Conservation (phyloP, 2,113 vertebrate species). For the Lepidothrix coronata region DNA sequence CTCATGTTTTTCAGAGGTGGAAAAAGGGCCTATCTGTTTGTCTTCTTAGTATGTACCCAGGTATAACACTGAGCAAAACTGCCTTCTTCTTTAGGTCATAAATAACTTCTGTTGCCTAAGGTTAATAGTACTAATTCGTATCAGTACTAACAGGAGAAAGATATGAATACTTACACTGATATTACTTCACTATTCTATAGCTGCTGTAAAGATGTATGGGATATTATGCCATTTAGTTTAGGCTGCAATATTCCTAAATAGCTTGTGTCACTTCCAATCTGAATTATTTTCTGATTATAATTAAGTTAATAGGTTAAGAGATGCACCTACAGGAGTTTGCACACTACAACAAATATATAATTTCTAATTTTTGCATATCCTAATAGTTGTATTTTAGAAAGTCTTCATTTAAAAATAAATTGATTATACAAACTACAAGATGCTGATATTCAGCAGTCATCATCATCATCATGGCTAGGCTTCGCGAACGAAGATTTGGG, state of each 20-base stretch:
- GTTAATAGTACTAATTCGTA: not conserved
- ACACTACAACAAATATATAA: not conserved
- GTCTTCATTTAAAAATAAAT: not conserved
- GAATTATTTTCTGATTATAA: not conserved
- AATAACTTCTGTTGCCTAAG: not conserved
- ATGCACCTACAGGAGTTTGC: not conserved
- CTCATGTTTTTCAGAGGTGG: not conserved
- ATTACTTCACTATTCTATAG: not conserved
- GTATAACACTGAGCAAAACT: not conserved
- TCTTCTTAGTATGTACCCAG: not conserved
- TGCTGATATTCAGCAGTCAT: not conserved
- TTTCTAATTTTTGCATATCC: not conserved
- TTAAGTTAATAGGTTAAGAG: not conserved
- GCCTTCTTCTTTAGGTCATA: not conserved
- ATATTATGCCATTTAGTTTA: not conserved
- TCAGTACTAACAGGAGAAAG: not conserved
- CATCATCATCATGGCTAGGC: no score
- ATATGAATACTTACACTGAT: not conserved
- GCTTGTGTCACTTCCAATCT: not conserved
- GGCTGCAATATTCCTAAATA: not conserved
- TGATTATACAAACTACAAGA: not conserved
- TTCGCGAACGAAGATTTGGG: no score
- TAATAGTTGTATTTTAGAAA: not conserved
- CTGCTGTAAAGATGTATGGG: not conserved
- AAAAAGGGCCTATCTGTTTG: not conserved